Percentiles rank a stretch among this genome's conserved stretches.
Conservation (phyloP, 2,797 vertebrate species). For the Peromyscus eremicus region DNA sequence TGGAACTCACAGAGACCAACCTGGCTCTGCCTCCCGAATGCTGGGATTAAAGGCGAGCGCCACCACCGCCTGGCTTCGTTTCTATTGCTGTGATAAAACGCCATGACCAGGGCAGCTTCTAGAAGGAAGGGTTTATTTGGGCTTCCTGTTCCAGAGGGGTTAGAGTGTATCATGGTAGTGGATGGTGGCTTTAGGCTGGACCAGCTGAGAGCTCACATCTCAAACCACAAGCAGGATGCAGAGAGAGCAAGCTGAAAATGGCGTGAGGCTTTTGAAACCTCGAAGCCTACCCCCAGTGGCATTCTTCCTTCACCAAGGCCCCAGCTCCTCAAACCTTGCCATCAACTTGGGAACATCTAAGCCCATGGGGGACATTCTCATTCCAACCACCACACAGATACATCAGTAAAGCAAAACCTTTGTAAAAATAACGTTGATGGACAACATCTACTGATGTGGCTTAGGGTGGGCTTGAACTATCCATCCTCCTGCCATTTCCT, state of each 20-base stretch:
- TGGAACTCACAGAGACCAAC: no score
- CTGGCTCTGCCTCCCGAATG: no score
- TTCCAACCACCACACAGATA: neutral
- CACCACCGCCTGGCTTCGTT: neutral
- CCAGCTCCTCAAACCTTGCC: no score
- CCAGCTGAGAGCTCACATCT: neutral
- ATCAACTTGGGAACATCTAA: neutral
- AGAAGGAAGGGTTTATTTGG: neutral
- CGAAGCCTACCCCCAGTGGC: no score
- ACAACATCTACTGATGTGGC: neutral
- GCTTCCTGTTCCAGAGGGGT: neutral
- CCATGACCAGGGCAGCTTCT: no score
- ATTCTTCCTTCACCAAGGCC: neutral
- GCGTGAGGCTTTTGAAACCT: neutral
- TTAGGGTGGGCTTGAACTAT: neutral
- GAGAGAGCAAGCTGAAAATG: neutral
- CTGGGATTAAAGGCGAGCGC: no score
- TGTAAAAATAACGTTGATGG: neutral
- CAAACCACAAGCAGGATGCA: neutral
- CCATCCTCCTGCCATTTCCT: neutral
- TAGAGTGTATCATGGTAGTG: no score
- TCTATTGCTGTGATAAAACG: neutral
- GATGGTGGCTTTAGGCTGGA: no score
- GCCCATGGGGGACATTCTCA: no score
- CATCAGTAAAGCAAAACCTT: neutral